Percentiles rank a stretch among this genome's conserved stretches.
Conservation (phyloP, 2,797 vertebrate species). For the Crenichthys baileyi region DNA sequence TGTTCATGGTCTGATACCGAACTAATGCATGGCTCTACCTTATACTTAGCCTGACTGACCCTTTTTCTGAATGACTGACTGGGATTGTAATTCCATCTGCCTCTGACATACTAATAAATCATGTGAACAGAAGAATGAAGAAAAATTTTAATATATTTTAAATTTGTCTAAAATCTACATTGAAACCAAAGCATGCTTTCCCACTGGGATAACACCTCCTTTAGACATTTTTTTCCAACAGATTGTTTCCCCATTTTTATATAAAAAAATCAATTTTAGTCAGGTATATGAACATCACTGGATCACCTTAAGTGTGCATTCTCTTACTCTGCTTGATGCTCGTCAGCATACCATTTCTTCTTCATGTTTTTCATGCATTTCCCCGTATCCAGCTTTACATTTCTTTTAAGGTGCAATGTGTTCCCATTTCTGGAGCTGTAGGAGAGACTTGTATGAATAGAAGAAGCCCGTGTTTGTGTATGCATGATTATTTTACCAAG, state of each 20-base stretch:
- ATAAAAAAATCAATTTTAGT: background rate
- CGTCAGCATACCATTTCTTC: constrained; percentile 7
- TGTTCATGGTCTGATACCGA: constrained; percentile 32
- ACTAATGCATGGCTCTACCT: constrained; percentile 49
- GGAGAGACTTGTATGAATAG: constrained; percentile 40
- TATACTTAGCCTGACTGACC: constrained; percentile 8
- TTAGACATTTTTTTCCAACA: constrained; percentile 13
- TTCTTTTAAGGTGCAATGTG: constrained; percentile 13
- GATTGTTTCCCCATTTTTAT: constrained; percentile 17
- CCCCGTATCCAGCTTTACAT: constrained; percentile 12
- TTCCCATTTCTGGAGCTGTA: constrained; percentile 37
- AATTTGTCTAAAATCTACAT: constrained; percentile 18
- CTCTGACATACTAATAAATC: constrained; percentile 11
- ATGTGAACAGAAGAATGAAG: background rate
- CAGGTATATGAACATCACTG: constrained; percentile 20
- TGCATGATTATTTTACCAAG: constrained; percentile 42
- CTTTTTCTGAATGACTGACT: constrained; percentile 13
- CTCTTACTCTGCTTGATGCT: constrained; percentile 24
- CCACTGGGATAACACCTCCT: constrained; percentile 31
- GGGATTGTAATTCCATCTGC: constrained; percentile 3
- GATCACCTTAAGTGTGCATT: constrained; percentile 25
- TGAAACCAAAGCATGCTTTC: constrained; percentile 39
- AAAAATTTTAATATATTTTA: constrained; percentile 9
- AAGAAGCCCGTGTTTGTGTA: constrained; percentile 47
- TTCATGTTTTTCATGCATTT: constrained; percentile 17